Percentiles rank a stretch among this genome's conserved stretches.
These are phyloP conservation scores for Gephyroberyx darwinii DNA, from an alignment of 2,797 vertebrate species.

Conservation along the genomic window DNA sequence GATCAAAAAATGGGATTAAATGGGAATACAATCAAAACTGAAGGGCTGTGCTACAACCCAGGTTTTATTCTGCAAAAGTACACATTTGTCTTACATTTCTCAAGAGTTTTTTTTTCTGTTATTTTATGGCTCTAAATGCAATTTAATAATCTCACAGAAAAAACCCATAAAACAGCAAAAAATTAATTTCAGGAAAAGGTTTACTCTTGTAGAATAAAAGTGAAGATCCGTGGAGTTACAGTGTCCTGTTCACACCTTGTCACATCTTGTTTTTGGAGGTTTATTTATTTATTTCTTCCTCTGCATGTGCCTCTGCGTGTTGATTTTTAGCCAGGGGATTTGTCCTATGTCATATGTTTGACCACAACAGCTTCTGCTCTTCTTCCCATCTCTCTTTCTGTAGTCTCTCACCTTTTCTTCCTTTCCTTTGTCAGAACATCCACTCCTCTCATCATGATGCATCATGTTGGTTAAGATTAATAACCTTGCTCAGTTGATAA, in stretches of 20 bases:
- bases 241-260: slow-evolving; percentile 26
- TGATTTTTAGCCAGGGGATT: slow-evolving; percentile 23
- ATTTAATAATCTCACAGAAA: not conserved
- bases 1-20: not conserved
- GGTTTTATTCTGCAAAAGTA: not conserved
- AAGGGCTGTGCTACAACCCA: too few relatives aligned
- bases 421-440: slow-evolving; percentile 31
- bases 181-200: too few relatives aligned
- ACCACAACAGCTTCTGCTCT: slow-evolving; percentile 18
- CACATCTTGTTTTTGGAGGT: slow-evolving; percentile 8
- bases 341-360: slow-evolving; percentile 30
- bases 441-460: slow-evolving; percentile 21
- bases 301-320: slow-evolving; percentile 7
- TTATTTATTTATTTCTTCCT: slow-evolving; percentile 2
- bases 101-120: too few relatives aligned
- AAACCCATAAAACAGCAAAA: too few relatives aligned
- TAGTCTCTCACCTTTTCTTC: slow-evolving; percentile 12
- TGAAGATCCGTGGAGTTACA: too few relatives aligned
- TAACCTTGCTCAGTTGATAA: slow-evolving; percentile 15
- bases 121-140: not conserved
- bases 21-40: not conserved
- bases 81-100: not conserved
- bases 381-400: not conserved
- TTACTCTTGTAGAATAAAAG: too few relatives aligned
- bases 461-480: slow-evolving; percentile 26